Evolutionary conservation across 1,140 invertebrate genomes (phyloP).

Genomic region (Octopus bimaculoides): DNA sequence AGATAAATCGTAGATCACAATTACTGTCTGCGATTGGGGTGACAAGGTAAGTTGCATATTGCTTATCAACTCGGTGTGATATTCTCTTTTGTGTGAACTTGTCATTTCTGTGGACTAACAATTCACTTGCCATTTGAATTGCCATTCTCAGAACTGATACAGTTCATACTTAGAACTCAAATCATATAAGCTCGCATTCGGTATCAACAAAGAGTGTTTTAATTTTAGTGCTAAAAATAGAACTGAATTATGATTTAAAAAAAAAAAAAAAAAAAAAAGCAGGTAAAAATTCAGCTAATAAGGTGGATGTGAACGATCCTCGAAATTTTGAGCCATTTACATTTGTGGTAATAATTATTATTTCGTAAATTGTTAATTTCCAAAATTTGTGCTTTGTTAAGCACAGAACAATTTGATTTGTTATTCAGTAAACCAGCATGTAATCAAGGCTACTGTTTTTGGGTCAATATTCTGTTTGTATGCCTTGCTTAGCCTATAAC

Average conservation of each 20-base stretch:
- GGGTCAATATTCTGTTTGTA: background rate
- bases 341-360: too few relatives aligned
- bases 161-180: background rate
- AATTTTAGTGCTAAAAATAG: background rate
- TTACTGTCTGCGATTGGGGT: slow-evolving; percentile 10
- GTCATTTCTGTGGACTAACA: background rate
- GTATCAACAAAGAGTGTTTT: background rate
- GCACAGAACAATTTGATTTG: too few relatives aligned
- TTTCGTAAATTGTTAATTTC: too few relatives aligned
- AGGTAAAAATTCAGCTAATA: background rate
- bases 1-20: slow-evolving; percentile 2
- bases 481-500: background rate
- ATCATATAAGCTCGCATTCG: background rate
- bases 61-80: slow-evolving; percentile 2
- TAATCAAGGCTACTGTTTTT: too few relatives aligned
- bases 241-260: background rate
- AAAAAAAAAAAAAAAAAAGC: background rate
- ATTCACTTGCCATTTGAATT: too few relatives aligned
- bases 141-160: background rate
- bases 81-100: background rate
- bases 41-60: background rate
- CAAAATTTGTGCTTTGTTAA: too few relatives aligned
- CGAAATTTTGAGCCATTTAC: too few relatives aligned
- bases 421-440: too few relatives aligned
- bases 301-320: too few relatives aligned